Conservation (phyloP, 2,113 vertebrate species). For the Corythornis madagascariensis region DNA sequence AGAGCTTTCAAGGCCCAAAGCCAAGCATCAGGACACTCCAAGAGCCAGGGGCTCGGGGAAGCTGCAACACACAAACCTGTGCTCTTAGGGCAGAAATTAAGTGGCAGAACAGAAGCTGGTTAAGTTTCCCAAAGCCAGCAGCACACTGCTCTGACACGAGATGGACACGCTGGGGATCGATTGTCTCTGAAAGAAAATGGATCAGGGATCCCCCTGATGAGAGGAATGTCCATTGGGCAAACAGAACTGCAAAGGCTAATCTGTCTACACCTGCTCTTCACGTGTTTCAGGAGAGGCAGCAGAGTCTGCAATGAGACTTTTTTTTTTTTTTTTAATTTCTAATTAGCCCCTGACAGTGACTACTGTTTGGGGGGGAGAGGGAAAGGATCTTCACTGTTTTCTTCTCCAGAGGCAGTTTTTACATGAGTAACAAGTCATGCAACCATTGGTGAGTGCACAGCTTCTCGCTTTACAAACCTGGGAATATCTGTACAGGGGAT, state of each 20-base stretch:
- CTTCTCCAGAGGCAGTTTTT: not conserved
- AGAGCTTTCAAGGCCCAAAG: not conserved
- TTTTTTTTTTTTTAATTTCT: not conserved
- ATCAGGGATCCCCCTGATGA: not conserved
- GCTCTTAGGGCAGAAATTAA: not conserved
- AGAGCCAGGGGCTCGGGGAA: not conserved
- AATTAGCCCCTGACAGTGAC: not conserved
- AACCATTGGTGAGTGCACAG: not conserved
- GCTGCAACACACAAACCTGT: not conserved
- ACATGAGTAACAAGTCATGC: not conserved
- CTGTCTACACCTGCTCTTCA: not conserved
- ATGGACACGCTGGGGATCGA: fast-evolving
- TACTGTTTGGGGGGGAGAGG: not conserved
- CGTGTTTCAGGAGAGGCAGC: not conserved
- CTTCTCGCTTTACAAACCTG: not conserved
- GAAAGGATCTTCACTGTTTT: not conserved
- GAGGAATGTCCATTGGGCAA: not conserved
- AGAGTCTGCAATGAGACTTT: not conserved
- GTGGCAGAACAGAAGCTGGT: not conserved
- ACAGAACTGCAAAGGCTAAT: not conserved
- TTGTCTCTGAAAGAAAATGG: not conserved
- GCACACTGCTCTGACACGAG: not conserved
- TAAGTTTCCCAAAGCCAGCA: not conserved
- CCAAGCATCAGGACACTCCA: not conserved
- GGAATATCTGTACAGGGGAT: not conserved